Evolutionary conservation across 2,888 invertebrate genomes (phyloP), one percentile per base, ranked within the genome.

Genomic region (Sepioteuthis lessoniana): DNA sequence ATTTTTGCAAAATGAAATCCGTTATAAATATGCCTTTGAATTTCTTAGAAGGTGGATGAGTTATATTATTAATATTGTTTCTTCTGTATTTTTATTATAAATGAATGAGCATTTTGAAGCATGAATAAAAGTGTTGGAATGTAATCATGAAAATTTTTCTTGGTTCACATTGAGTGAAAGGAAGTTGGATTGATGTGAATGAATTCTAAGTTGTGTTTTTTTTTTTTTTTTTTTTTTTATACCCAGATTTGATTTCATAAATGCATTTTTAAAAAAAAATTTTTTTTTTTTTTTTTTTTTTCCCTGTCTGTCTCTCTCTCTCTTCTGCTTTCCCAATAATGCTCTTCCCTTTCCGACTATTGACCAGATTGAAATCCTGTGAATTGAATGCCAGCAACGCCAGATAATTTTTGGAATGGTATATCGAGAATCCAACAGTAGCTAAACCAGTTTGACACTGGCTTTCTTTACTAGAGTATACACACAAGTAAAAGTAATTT

Each of bases 361-460:
- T 76, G n/a, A 76, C 76, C 76, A 76, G 76, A 76, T 76, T 76
- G 76, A 76, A n/a, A 16, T 16, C 35, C n/a, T 76, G 76, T 76
- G 76, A 76, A 76, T 76, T 76, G 76, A 76, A 76, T 76, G 76
- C 76, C 76, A 76, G 76, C 76, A 76, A n/a, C 76, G n/a, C 76
- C 76, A 76, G 76, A 76, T 76, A 76, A 76, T n/a, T n/a, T n/a
- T 76, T 76, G 55, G 55, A 76, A n/a, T 76, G 76, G n/a, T n/a
- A 60, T 60, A 76, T 35, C 76, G 16, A 76, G 76, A 76, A 25
- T 76, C 35, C 76, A 76, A n/a, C 76, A 76, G n/a, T 76, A 76
- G 76, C 19, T 76, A 3, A 76, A n/a, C 76, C 76, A 76, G 35
- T 76, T 76, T 76, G n/a, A 76, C n/a, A 35, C n/a, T 16, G n/a